Conservation (phyloP, 1,140 invertebrate species). For the Drosophila yakuba region DNA sequence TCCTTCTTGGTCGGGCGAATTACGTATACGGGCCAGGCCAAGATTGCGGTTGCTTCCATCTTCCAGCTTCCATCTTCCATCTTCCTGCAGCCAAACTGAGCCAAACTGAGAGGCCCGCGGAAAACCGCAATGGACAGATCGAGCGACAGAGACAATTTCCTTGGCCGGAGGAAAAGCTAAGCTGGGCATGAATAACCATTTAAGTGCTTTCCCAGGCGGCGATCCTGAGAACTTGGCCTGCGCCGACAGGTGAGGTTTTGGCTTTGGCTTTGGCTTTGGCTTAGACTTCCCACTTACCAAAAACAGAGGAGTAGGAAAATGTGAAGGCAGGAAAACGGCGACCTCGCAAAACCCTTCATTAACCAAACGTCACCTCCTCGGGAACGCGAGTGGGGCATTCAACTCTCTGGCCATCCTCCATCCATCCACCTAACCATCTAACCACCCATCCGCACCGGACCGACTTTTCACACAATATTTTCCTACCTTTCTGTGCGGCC, state of each 20-base stretch:
- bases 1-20: constrained; percentile 76
- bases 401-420: constrained; percentile 50
- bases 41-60: constrained; percentile 71
- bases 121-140: constrained; percentile 59
- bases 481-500: constrained; percentile 63
- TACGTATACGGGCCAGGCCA: constrained; percentile 71
- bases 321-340: constrained; percentile 26
- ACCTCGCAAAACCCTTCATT: constrained; percentile 72
- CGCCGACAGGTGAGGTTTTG: constrained; percentile 63
- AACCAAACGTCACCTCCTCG: constrained; percentile 57
- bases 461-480: constrained; percentile 79
- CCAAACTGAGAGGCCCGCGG: constrained; percentile 27
- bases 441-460: constrained; percentile 28
- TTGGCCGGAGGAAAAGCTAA: constrained; percentile 66
- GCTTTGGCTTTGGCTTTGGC: neutral
- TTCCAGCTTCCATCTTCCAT: constrained; percentile 74
- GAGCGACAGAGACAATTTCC: constrained; percentile 64
- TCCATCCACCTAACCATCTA: constrained; percentile 12
- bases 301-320: constrained; percentile 28
- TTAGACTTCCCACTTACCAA: constrained; percentile 33
- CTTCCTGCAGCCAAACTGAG: constrained; percentile 61
- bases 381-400: constrained; percentile 65
- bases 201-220: constrained; percentile 79
- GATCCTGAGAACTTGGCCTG: constrained; percentile 68
- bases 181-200: constrained; percentile 73